Base-by-base conservation (phyloP, 2,888 invertebrate genomes). In the Unio delphinus region DNA sequence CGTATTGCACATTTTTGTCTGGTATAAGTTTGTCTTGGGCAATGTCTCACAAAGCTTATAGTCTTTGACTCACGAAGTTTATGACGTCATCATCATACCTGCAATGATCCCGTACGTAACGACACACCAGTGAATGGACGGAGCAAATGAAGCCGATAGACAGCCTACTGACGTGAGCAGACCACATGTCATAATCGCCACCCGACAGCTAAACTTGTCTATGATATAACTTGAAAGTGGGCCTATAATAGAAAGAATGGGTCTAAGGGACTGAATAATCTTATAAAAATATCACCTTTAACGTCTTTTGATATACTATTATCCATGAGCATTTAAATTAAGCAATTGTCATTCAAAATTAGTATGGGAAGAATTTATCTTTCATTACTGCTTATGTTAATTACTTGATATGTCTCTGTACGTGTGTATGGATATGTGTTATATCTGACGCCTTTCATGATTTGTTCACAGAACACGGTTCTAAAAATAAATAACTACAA, bases 171-270 rank as follows among this genome's bases (percentile, higher is more conserved):
- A 71, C 61, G 80, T 75, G 45, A 82, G 65, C 28, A 80, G 20
- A 1, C 81, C 81, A 23, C 81, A 80, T 4, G 76, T 30, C 58
- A 82, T 70, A 72, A 83, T 80, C 20, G 76, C 73, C 0, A 73
- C 65, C 28, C 82, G 74, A 70, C 80, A 81, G 59, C 80, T 79
- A 55, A 67, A 78, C 28, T 61, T 67, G 70, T 81, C 82, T 4
- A 79, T 73, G 4, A 82, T 69, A 4, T 78, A 61, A 68, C 82
- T 80, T 3, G 81, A 80, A 8, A 83, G 30, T 6, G 81, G 81
- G 59, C 83, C 83, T 83, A 74, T 26, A 76, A 78, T 15, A n/a
- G 54, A 55, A 59, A 56, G 0, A 26, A 55, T 20, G 23, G 11
- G 30, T 28, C 11, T 45, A 3, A 45, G 11, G 3, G 45, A 3